Percentiles rank a stretch among this genome's conserved stretches.
Conservation (phyloP, 1,140 invertebrate species). For the Metaphire vulgaris region DNA sequence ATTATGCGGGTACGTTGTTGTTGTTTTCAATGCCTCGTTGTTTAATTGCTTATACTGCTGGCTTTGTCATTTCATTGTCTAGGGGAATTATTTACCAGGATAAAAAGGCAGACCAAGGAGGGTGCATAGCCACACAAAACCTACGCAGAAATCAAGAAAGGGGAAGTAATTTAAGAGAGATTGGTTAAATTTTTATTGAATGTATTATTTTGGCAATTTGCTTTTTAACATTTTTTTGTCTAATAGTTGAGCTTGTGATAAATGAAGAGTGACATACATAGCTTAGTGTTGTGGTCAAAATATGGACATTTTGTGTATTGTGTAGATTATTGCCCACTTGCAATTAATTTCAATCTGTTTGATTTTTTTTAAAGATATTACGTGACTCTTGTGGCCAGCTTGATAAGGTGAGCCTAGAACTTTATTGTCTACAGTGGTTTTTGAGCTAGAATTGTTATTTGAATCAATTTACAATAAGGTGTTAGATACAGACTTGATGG, state of each 20-base stretch:
- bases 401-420: slow-evolving; percentile 13
- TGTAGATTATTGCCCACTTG: too few species aligned
- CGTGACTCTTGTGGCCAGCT: slow-evolving; percentile 1
- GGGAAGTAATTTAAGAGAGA: neutral
- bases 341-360: neutral
- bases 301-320: neutral
- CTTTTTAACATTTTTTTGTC: neutral
- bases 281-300: neutral
- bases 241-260: neutral
- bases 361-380: slow-evolving; percentile 9
- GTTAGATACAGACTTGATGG: too few species aligned
- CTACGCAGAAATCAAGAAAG: neutral
- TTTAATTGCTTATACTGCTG: neutral
- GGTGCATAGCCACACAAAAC: neutral
- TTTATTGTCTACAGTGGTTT: too few species aligned
- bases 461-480: too few species aligned
- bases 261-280: neutral
- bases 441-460: too few species aligned
- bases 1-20: slow-evolving; percentile 29
- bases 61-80: neutral
- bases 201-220: neutral
- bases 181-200: neutral
- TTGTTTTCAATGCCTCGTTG: neutral
- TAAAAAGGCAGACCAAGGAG: neutral
- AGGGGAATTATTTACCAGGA: neutral